A percentile compares a stretch with the other conserved stretches of the same genome.
Conservation (phyloP, 2,888 invertebrate species). For the Merodon equestris region DNA sequence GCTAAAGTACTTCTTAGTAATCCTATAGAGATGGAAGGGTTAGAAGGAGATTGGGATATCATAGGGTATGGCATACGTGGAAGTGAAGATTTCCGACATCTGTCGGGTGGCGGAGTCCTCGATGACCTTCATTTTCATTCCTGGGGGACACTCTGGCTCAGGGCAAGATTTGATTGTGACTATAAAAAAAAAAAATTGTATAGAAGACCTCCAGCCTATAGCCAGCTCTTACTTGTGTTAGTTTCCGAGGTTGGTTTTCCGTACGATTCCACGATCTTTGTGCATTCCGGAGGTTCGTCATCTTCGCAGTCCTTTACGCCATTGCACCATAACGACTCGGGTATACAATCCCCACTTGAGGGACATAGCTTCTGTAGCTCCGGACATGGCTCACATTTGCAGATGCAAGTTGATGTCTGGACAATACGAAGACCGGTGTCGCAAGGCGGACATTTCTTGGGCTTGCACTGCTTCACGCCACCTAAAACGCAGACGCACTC, state of each 20-base stretch:
- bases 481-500: conserved; percentile 89
- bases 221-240: conserved; percentile 48
- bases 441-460: conserved; percentile 85
- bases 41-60: not conserved
- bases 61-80: conserved; percentile 68
- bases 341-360: conserved; percentile 86
- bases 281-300: conserved; percentile 86
- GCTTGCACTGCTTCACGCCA: conserved; percentile 85
- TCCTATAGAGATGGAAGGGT: conserved; percentile 17
- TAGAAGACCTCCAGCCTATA: not conserved
- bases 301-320: conserved; percentile 90
- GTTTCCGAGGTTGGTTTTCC: conserved; percentile 57
- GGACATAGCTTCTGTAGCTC: conserved; percentile 84
- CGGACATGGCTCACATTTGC: conserved; percentile 87
- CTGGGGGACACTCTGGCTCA: conserved; percentile 79
- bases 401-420: conserved; percentile 83
- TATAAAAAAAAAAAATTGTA: conserved; percentile 29
- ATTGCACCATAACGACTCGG: conserved; percentile 87
- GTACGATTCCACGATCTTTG: conserved; percentile 52
- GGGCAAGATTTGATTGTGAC: conserved; percentile 78
- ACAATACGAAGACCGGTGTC: conserved; percentile 80
- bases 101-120: conserved; percentile 75
- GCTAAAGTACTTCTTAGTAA: conserved; percentile 74
- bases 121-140: conserved; percentile 79
- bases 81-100: conserved; percentile 79